A percentile compares a stretch with the other conserved stretches of the same genome.
Conservation (phyloP, 2,113 vertebrate species). For the Phrynocephalus versicolor region DNA sequence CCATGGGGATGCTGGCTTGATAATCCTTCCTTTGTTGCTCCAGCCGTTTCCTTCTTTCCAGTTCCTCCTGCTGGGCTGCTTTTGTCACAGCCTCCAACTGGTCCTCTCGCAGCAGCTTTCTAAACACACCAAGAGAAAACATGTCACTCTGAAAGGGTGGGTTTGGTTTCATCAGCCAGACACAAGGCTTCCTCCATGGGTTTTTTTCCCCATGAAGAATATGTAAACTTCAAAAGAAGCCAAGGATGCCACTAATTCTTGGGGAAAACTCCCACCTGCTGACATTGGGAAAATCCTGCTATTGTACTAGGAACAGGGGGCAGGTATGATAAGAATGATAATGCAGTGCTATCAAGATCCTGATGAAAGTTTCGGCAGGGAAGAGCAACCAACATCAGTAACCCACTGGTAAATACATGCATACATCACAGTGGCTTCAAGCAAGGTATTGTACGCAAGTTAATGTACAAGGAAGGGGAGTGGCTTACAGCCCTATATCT, state of each 20-base stretch:
- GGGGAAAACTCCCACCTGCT: constrained; percentile 19
- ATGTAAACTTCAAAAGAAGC: constrained; percentile 16
- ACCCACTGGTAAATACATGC: background rate
- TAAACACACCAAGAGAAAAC: constrained; percentile 62
- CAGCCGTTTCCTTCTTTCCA: constrained; percentile 92
- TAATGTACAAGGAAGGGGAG: background rate
- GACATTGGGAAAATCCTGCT: background rate
- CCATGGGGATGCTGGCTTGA: constrained; percentile 77
- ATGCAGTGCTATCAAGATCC: background rate
- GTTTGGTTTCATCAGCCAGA: background rate
- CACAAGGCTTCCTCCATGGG: background rate
- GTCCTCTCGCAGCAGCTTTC: constrained; percentile 95
- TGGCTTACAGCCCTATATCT: background rate
- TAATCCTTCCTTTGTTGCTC: constrained; percentile 97
- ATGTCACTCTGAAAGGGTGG: accelerated
- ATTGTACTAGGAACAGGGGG: background rate
- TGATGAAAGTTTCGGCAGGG: background rate
- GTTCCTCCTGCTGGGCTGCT: constrained; percentile 95
- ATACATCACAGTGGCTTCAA: background rate
- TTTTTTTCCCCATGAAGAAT: constrained; percentile 1
- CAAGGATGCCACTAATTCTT: background rate
- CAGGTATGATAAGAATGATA: background rate
- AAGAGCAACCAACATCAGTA: background rate
- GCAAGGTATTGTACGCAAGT: background rate
- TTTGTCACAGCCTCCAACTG: constrained; percentile 97